Evolutionary conservation across 1,140 invertebrate species (phyloP).

Genomic region (Drosophila busckii): DNA sequence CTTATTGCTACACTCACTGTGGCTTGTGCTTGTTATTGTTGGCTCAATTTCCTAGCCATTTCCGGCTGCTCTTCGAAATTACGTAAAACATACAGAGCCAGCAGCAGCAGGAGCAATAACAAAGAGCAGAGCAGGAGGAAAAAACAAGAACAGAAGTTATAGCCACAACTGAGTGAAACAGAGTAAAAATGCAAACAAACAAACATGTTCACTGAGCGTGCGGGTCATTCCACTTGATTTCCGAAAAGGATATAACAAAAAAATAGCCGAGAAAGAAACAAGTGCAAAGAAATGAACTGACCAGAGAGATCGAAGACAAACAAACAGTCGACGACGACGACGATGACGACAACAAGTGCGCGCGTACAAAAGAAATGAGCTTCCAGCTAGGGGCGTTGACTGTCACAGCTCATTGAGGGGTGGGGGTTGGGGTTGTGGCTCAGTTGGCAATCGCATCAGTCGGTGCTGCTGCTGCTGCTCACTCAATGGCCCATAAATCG

Average conservation of each 20-base stretch:
- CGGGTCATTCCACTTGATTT: slow-evolving; percentile 76
- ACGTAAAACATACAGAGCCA: slow-evolving; percentile 77
- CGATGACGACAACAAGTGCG: slow-evolving; percentile 28
- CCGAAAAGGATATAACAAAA: slow-evolving; percentile 64
- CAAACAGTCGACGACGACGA: background rate
- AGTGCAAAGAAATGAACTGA: slow-evolving; percentile 17
- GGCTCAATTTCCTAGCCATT: slow-evolving; percentile 76
- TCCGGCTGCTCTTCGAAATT: slow-evolving; percentile 65
- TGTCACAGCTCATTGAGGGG: no score
- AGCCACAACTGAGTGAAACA: slow-evolving; percentile 11
- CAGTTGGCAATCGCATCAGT: slow-evolving; percentile 15
- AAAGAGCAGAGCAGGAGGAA: background rate
- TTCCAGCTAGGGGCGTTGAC: slow-evolving; percentile 11
- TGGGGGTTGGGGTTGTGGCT: slow-evolving; percentile 13
- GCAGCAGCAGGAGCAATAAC: slow-evolving; percentile 52
- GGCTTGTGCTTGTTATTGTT: slow-evolving; percentile 58
- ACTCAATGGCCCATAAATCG: slow-evolving; percentile 76
- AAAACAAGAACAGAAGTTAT: slow-evolving; percentile 9
- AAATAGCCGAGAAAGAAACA: slow-evolving; percentile 13
- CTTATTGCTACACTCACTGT: slow-evolving; percentile 4
- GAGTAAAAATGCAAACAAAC: slow-evolving; percentile 2
- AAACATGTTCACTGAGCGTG: slow-evolving; percentile 20
- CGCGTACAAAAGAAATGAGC: slow-evolving; percentile 74
- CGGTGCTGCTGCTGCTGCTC: slow-evolving; percentile 38
- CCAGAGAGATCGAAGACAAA: slow-evolving; percentile 19